These are phyloP conservation scores for Orthonevra nobilis DNA, from an alignment of 2,888 invertebrate genomes.

Conservation along the genomic window DNA sequence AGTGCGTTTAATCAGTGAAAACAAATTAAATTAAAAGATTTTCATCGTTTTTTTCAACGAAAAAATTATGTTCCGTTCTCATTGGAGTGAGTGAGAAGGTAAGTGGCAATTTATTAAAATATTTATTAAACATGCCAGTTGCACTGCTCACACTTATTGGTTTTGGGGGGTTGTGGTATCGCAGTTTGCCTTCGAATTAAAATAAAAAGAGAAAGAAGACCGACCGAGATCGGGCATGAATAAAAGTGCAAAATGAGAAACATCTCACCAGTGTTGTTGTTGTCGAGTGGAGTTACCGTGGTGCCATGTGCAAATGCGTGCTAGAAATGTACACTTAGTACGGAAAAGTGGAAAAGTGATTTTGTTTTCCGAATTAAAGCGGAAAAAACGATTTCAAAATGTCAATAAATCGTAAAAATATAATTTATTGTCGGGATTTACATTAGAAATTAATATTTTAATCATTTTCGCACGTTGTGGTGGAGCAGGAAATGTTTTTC, in stretches of 20 bases:
- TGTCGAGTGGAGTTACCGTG: neutral
- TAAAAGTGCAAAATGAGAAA: slow-evolving; percentile 5
- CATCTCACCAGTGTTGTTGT: slow-evolving; percentile 41
- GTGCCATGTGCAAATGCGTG: slow-evolving; percentile 41
- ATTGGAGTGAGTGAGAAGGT: slow-evolving; percentile 60
- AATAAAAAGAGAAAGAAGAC: slow-evolving; percentile 10
- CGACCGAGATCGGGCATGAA: neutral
- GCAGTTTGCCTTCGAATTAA: slow-evolving; percentile 54
- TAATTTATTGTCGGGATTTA: no score
- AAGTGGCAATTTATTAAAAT: slow-evolving; percentile 54
- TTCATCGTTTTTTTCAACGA: slow-evolving; percentile 21
- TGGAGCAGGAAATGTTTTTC: no score
- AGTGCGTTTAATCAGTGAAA: slow-evolving; percentile 13
- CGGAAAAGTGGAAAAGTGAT: neutral
- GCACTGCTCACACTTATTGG: slow-evolving; percentile 27
- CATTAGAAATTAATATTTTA: no score
- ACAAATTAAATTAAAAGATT: slow-evolving; percentile 25
- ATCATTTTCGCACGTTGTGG: no score
- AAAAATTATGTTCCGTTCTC: slow-evolving; percentile 44
- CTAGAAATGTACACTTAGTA: slow-evolving; percentile 31
- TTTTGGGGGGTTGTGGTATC: neutral
- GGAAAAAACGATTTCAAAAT: no score
- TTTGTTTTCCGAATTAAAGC: no score
- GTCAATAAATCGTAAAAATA: no score
- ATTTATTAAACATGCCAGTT: slow-evolving; percentile 38